A percentile compares a stretch with the other conserved stretches of the same genome.
phyloP scores from a whole-genome alignment of 2,888 invertebrate genomes.

The Euphydryas editha region DNA sequence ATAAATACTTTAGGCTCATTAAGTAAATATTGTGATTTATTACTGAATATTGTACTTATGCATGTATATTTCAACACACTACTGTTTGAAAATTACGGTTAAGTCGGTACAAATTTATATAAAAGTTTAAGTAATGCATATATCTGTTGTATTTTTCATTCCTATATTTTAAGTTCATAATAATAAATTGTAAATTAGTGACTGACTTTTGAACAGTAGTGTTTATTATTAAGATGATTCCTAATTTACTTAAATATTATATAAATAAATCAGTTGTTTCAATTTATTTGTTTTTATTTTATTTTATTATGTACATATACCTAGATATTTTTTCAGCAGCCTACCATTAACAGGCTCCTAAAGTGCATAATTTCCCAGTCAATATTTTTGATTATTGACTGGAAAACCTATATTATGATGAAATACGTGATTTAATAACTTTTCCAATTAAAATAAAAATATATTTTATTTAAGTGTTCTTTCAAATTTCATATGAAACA shows the following conservation, averaged over 20 bases:
- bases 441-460: too few species aligned
- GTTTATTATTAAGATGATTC: constrained; percentile 56
- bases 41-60: constrained; percentile 20
- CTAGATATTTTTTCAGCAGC: too few species aligned
- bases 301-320: too few species aligned
- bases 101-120: constrained; percentile 48
- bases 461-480: too few species aligned
- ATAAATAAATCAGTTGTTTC: constrained; percentile 73
- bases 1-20: constrained; percentile 19
- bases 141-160: constrained; percentile 46
- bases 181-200: constrained; percentile 46
- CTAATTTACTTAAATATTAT: constrained; percentile 57
- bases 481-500: too few species aligned
- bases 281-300: constrained; percentile 47
- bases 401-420: too few species aligned
- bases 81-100: constrained; percentile 51
- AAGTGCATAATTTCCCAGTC: too few species aligned
- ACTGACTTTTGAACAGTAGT: constrained; percentile 53
- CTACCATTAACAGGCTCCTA: too few species aligned
- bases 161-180: constrained; percentile 37
- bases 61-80: constrained; percentile 35
- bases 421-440: too few species aligned
- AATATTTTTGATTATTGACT: too few species aligned
- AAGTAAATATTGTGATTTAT: constrained; percentile 28
- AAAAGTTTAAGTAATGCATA: constrained; percentile 47